A percentile compares a stretch with the other conserved stretches of the same genome.
Evolutionary conservation across 2,888 invertebrate species (phyloP).

Genomic region (Cepaea hortensis): DNA sequence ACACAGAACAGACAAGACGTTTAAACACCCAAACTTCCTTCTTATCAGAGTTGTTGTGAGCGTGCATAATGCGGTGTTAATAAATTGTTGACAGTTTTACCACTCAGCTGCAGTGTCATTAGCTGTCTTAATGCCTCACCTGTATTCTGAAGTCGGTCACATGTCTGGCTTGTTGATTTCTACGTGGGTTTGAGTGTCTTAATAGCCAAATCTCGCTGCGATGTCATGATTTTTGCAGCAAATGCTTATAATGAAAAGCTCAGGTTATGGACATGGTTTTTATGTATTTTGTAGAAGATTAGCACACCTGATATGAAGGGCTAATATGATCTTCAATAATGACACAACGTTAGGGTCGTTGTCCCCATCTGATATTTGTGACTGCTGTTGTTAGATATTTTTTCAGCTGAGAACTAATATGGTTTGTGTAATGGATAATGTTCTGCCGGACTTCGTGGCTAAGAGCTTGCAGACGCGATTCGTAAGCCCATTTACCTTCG

Average conservation of each 20-base stretch:
- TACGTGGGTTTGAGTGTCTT: not conserved
- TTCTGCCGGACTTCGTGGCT: too few relatives aligned
- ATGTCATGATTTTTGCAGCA: not conserved
- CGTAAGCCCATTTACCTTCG: too few relatives aligned
- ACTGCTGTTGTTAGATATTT: too few relatives aligned
- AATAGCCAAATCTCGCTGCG: not conserved
- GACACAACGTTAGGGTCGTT: too few relatives aligned
- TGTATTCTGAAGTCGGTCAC: not conserved
- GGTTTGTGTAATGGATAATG: too few relatives aligned
- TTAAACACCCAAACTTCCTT: not conserved
- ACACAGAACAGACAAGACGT: too few relatives aligned
- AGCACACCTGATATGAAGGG: too few relatives aligned
- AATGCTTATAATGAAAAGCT: not conserved
- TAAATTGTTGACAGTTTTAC: not conserved
- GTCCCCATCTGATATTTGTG: too few relatives aligned
- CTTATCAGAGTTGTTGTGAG: not conserved
- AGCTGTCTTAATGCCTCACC: conserved; percentile 2
- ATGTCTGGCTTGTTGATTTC: not conserved
- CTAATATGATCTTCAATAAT: too few relatives aligned
- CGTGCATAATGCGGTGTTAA: not conserved
- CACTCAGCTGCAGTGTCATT: not conserved
- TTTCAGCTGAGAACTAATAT: too few relatives aligned
- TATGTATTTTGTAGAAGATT: too few relatives aligned
- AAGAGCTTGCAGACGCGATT: too few relatives aligned
- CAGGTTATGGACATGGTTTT: not conserved